Evolutionary conservation across 92 coral and sea anemone species (phyloP), one percentile per base, ranked within the genome.

Genomic region (Parazoanthus darwini): DNA sequence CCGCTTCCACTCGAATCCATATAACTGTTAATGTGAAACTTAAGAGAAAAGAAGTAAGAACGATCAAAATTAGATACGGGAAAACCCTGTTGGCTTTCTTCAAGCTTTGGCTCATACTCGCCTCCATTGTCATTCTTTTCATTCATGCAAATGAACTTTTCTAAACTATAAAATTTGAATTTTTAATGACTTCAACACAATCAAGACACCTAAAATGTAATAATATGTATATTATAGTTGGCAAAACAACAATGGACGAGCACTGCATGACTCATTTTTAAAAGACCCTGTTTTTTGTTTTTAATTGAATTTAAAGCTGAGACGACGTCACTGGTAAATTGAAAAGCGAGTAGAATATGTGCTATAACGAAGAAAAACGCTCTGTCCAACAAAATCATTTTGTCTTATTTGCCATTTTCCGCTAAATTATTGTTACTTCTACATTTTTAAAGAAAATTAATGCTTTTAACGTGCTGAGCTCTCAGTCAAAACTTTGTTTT

Each of bases 11-110:
- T 42, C 79, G 79, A 46, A 84, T 35, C 87, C 87, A 84, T 20
- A 84, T 26, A 6, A 84, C 25, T 23, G 87, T 84, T 71, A 84
- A 46, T 7, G 78, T 68, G 79, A 84, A 84, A 71, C 87, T 84
- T 36, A 84, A 44, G 26, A 84, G 87, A 71, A 84, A 84, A 71
- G 87, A 84, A 26, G 46, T 63, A 18, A 84, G 87, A 16, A 84
- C 56, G 6, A 84, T 26, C 38, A 84, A 36, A 25, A 71, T 46
- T 72, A 84, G 8, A 16, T 71, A 71, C 43, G 87, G 22, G 46
- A 68, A 84, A 35, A 71, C 18, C 38, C 51, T 33, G 18, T 84
- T 71, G 46, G 46, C 1, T 71, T 84, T 71, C 87, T 84, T 84
- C 43, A 77, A 71, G 2, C 8, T 71, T 72, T 66, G 68, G 39